phyloP scores from a whole-genome alignment of 2,113 vertebrate species.

The Lepidothrix coronata region DNA sequence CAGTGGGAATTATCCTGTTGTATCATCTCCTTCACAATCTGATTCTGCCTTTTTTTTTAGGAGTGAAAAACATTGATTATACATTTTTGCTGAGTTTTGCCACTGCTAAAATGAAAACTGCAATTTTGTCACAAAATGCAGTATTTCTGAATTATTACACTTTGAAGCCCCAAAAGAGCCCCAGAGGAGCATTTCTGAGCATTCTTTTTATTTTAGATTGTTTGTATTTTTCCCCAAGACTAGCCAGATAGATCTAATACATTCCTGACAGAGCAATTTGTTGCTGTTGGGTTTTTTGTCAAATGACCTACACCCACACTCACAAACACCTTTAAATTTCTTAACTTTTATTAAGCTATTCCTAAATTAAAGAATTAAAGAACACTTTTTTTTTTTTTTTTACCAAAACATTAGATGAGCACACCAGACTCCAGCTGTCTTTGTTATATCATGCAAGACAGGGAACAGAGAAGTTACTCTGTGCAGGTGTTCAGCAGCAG shows the following conservation, averaged over 20 bases:
- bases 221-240: not conserved
- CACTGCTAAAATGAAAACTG: conserved; percentile 15
- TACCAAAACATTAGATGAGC: not conserved
- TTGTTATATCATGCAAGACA: not conserved
- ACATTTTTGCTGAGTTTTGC: conserved; percentile 11
- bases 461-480: not conserved
- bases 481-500: not conserved
- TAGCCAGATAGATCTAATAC: not conserved
- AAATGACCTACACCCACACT: not conserved
- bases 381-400: not conserved
- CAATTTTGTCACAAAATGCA: conserved; percentile 32
- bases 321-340: not conserved
- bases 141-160: not conserved
- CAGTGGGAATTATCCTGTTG: not conserved
- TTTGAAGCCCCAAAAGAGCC: not conserved
- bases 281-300: not conserved
- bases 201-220: conserved; percentile 14
- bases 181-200: conserved; percentile 13
- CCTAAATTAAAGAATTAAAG: not conserved
- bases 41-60: not conserved
- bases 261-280: not conserved
- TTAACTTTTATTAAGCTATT: not conserved
- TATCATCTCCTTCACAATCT: not conserved
- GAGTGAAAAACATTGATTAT: not conserved
- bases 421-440: not conserved